Conservation (phyloP, 2,888 invertebrate genomes). For the Melikaiella ostensackeni region DNA sequence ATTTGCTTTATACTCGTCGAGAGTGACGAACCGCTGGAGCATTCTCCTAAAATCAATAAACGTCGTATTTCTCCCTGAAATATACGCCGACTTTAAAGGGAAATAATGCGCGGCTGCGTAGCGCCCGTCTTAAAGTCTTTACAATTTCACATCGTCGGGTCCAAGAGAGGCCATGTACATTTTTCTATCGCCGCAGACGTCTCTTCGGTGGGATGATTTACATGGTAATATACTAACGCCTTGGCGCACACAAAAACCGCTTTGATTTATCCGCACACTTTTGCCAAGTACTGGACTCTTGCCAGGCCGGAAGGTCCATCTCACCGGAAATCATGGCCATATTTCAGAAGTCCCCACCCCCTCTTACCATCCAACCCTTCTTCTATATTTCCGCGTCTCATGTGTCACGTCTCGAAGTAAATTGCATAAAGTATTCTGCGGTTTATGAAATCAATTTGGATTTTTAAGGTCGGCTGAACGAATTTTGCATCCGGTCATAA, state of each 20-base stretch:
- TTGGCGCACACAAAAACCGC: slow-evolving; percentile 39
- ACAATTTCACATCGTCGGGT: neutral
- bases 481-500: too few relatives aligned
- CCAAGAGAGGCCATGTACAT: neutral
- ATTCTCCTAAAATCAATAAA: slow-evolving; percentile 24
- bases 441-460: neutral
- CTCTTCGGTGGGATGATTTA: slow-evolving; percentile 37
- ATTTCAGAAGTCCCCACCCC: slow-evolving; percentile 9
- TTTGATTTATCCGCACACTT: slow-evolving; percentile 43
- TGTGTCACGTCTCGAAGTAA: neutral
- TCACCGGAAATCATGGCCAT: slow-evolving; percentile 37
- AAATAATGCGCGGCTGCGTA: slow-evolving; percentile 16
- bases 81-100: slow-evolving; percentile 11
- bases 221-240: slow-evolving; percentile 39
- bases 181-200: slow-evolving; percentile 20
- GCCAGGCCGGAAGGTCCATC: slow-evolving; percentile 44
- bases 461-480: neutral
- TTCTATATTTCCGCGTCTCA: slow-evolving; percentile 10
- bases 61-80: slow-evolving; percentile 20
- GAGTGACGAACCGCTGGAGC: slow-evolving; percentile 10
- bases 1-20: neutral
- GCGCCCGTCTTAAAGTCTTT: slow-evolving; percentile 7
- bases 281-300: slow-evolving; percentile 40
- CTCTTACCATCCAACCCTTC: too few relatives aligned
- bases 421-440: slow-evolving; percentile 27